Evolutionary conservation across 2,888 invertebrate genomes (phyloP).

Genomic region (Orthosia incerta): DNA sequence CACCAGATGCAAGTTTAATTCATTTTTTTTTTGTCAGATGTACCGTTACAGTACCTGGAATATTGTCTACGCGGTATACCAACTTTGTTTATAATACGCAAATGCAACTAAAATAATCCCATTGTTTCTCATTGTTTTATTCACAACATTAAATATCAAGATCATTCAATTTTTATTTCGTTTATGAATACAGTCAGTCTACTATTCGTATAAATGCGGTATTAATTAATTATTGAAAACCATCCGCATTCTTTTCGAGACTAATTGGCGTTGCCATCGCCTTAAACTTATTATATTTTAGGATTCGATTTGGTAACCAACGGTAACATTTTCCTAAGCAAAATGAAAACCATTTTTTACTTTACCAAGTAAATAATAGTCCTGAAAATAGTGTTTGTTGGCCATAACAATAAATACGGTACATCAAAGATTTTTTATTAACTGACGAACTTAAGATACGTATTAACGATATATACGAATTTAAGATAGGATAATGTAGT

Average conservation of each 20-base stretch:
- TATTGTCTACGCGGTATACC: constrained; percentile 11
- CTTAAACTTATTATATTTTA: neutral
- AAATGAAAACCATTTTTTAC: neutral
- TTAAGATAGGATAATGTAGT: neutral
- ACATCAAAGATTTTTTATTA: too few species aligned
- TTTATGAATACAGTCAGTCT: neutral
- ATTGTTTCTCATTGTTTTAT: constrained; percentile 22
- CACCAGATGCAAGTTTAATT: constrained; percentile 13
- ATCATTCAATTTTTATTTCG: neutral
- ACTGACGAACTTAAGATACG: neutral
- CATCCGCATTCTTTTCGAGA: neutral
- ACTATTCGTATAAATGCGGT: neutral
- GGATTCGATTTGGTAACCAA: constrained; percentile 8
- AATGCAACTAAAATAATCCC: constrained; percentile 17
- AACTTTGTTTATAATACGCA: constrained; percentile 5
- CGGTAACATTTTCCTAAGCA: neutral
- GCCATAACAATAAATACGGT: neutral
- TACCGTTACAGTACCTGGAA: constrained; percentile 8
- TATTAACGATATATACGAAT: too few species aligned
- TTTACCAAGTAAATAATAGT: neutral
- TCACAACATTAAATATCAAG: constrained; percentile 9
- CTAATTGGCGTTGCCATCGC: constrained; percentile 11
- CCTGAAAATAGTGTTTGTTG: constrained; percentile 4
- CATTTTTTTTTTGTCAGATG: constrained; percentile 23
- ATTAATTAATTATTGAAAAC: constrained; percentile 8